Evolutionary conservation across 1,140 invertebrate species (phyloP).

Genomic region (Camponotus pennsylvanicus): DNA sequence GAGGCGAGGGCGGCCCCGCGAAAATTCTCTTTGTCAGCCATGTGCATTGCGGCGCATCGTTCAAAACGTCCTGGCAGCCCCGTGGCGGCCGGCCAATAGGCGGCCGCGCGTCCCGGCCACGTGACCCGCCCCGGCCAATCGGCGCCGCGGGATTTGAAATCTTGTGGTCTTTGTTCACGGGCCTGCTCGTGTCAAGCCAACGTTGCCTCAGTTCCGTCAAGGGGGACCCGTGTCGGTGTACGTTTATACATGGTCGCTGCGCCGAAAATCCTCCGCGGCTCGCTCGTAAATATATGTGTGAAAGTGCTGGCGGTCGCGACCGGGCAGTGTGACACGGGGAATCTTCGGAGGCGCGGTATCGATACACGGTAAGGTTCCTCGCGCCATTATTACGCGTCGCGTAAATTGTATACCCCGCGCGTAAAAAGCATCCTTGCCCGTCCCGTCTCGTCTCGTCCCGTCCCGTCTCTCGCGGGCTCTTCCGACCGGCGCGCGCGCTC

Average conservation of each 20-base stretch:
- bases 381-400: constrained; percentile 9
- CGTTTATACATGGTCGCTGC: constrained; percentile 81
- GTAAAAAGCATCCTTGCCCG: constrained; percentile 29
- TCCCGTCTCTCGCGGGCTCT: constrained; percentile 4
- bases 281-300: constrained; percentile 81
- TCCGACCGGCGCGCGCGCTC: constrained; percentile 49
- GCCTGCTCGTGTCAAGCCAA: constrained; percentile 79
- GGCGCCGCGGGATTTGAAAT: constrained; percentile 83
- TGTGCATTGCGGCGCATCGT: constrained; percentile 72
- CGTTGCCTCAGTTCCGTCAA: constrained; percentile 85
- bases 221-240: constrained; percentile 85
- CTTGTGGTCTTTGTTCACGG: constrained; percentile 86
- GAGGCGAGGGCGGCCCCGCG: background rate
- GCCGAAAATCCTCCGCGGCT: constrained; percentile 73
- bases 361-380: constrained; percentile 63
- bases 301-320: constrained; percentile 72
- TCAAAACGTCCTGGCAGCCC: constrained; percentile 74
- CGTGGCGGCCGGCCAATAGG: constrained; percentile 67
- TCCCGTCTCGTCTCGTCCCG: constrained; percentile 6
- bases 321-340: constrained; percentile 71
- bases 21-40: constrained; percentile 68
- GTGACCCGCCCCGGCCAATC: constrained; percentile 81
- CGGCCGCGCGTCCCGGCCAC: constrained; percentile 68
- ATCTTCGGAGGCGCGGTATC: constrained; percentile 78
- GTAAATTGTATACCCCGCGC: constrained; percentile 1